Evolutionary conservation across 1,140 invertebrate species (phyloP).

Genomic region (Tyrophagus putrescentiae): DNA sequence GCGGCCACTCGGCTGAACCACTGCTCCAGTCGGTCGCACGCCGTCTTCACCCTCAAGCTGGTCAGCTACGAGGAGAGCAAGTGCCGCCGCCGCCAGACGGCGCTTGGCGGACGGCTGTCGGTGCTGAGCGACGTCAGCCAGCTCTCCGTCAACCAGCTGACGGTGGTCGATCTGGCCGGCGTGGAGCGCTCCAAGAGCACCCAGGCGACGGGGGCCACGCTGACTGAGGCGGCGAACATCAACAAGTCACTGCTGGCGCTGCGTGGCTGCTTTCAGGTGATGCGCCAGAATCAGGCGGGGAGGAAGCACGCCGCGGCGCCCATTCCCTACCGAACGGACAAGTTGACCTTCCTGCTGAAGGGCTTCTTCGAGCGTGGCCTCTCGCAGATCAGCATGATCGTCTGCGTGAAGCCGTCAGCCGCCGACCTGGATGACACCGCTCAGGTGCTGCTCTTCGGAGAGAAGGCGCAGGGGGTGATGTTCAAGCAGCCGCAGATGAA

Average conservation of each 20-base stretch:
- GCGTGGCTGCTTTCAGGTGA: conserved; percentile 74
- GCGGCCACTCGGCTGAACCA: conserved; percentile 98
- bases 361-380: conserved; percentile 95
- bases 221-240: conserved; percentile 88
- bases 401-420: conserved; percentile 97
- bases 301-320: too few species aligned
- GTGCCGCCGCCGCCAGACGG: too few species aligned
- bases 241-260: conserved; percentile 85
- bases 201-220: conserved; percentile 87
- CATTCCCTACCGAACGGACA: conserved; percentile 85
- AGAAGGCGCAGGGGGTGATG: too few species aligned
- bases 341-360: conserved; percentile 90
- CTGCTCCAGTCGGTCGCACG: conserved; percentile 94
- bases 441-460: too few species aligned
- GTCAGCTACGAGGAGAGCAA: too few species aligned
- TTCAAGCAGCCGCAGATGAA: too few species aligned
- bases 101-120: too few species aligned
- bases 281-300: too few species aligned
- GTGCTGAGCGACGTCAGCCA: too few species aligned
- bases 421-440: too few species aligned
- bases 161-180: conserved; percentile 97
- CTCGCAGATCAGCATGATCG: conserved; percentile 85
- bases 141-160: conserved; percentile 74
- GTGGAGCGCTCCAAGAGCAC: conserved; percentile 98
- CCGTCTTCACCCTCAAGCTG: conserved; percentile 73